phyloP scores from a whole-genome alignment of 2,113 vertebrate genomes.

The Peromyscus polionotus region DNA sequence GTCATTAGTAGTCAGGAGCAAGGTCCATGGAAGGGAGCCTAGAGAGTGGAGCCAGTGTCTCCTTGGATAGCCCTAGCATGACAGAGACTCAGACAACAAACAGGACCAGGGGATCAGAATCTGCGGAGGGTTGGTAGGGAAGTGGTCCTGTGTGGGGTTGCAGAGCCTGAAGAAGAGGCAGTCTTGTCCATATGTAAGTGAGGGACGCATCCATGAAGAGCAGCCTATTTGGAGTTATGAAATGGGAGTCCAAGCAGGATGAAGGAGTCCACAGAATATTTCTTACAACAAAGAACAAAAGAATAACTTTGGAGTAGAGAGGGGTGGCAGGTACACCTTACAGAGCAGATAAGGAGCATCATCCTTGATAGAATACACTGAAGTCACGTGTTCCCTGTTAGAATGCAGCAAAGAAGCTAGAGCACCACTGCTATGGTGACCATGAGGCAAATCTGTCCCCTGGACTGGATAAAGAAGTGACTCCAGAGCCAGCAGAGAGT shows the following conservation, averaged over 20 bases:
- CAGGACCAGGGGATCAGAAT: background rate
- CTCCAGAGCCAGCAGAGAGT: background rate
- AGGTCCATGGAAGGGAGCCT: background rate
- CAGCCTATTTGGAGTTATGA: background rate
- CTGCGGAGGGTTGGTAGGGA: background rate
- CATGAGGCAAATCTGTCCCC: background rate
- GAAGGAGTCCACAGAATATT: background rate
- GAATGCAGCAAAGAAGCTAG: background rate
- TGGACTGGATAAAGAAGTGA: background rate
- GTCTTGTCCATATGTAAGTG: background rate
- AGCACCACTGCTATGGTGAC: background rate
- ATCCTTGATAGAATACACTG: background rate
- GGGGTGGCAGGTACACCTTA: background rate
- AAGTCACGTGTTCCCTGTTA: background rate
- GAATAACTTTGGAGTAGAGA: background rate
- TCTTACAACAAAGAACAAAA: slow-evolving; percentile 18
- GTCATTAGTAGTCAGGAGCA: background rate
- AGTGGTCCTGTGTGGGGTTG: background rate
- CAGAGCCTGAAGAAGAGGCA: background rate
- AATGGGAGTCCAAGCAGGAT: background rate
- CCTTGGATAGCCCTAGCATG: background rate
- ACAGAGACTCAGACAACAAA: background rate
- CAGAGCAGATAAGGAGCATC: background rate
- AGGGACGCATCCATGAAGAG: background rate
- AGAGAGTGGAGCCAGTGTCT: background rate